phyloP scores from a whole-genome alignment of 2,113 vertebrate species.

The Upupa epops region DNA sequence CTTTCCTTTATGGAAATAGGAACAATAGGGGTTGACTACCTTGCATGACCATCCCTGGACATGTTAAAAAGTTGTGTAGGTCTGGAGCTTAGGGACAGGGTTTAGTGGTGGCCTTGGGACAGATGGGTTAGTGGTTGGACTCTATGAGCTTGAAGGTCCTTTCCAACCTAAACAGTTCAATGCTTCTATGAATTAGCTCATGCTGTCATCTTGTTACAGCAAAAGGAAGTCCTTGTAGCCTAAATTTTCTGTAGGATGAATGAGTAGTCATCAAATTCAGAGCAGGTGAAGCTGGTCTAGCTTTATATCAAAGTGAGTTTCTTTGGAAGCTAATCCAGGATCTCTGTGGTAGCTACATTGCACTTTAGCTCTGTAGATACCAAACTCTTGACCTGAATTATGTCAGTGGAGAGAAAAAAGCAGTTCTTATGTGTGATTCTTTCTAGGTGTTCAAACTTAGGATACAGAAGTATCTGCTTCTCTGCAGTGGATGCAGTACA shows the following conservation, averaged over 20 bases:
- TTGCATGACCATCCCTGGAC: not conserved
- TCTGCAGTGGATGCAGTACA: not conserved
- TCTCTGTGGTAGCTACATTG: not conserved
- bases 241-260: not conserved
- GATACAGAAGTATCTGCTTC: not conserved
- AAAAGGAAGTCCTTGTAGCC: not conserved
- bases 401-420: not conserved
- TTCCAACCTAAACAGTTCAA: too few relatives aligned
- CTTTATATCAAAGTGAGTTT: not conserved
- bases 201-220: not conserved
- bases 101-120: too few relatives aligned
- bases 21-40: not conserved
- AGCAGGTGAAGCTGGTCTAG: not conserved
- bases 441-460: not conserved
- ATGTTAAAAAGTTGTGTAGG: not conserved
- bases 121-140: too few relatives aligned
- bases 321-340: not conserved
- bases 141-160: too few relatives aligned
- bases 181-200: not conserved
- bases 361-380: not conserved
- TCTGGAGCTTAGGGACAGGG: too few relatives aligned
- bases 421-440: not conserved
- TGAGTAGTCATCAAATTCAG: fast-evolving
- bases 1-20: not conserved
- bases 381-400: not conserved